Evolutionary conservation across 2,888 invertebrate species (phyloP).

Genomic region (Drosophila paramelanica): DNA sequence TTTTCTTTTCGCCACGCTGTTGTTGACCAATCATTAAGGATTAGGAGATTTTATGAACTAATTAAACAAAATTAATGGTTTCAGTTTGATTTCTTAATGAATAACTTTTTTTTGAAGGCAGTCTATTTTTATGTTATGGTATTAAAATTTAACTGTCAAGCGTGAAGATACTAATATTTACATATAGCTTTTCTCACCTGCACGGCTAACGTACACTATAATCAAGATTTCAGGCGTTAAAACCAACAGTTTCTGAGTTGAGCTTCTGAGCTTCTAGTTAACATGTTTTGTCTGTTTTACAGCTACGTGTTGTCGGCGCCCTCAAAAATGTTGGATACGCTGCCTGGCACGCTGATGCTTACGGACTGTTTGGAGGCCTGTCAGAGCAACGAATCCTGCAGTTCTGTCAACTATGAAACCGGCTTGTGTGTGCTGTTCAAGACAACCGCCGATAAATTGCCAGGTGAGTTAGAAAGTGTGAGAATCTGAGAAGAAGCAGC

Average conservation of each 20-base stretch:
- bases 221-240: not conserved
- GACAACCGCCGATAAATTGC: conserved; percentile 94
- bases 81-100: conserved; percentile 3
- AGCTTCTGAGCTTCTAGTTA: not conserved
- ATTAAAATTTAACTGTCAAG: not conserved
- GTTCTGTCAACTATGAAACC: conserved; percentile 97
- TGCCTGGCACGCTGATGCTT: conserved; percentile 96
- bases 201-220: not conserved
- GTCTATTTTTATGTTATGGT: no score
- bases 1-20: conserved; percentile 30
- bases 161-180: not conserved
- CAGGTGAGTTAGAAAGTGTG: conserved; percentile 88
- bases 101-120: no score
- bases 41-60: conserved; percentile 5
- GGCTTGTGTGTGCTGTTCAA: conserved; percentile 96
- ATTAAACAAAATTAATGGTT: conserved; percentile 26
- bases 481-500: conserved; percentile 53
- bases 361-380: conserved; percentile 97
- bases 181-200: conserved; percentile 4
- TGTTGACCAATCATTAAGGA: conserved; percentile 28
- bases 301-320: conserved; percentile 96
- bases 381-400: conserved; percentile 95
- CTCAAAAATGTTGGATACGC: conserved; percentile 94
- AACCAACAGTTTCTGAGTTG: not conserved
- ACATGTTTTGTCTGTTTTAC: conserved; percentile 45